Conservation (phyloP, 2,113 vertebrate genomes). For the Mobula birostris region DNA sequence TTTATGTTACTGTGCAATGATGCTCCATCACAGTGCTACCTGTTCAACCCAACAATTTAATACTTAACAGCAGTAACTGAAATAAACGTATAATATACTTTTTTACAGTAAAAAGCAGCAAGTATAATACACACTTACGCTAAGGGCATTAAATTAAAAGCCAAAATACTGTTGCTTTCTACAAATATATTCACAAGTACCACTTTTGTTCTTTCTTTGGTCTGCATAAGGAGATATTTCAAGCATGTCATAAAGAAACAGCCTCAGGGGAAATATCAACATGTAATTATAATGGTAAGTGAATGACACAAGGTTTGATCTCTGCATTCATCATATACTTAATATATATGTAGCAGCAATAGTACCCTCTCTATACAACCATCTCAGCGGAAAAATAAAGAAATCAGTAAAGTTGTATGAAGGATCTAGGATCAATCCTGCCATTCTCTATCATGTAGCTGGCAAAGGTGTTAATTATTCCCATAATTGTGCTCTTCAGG, state of each 20-base stretch:
- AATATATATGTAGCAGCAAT: background rate
- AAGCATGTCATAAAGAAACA: background rate
- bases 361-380: background rate
- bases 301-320: background rate
- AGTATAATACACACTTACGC: background rate
- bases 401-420: background rate
- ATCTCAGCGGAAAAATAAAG: background rate
- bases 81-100: background rate
- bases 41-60: background rate
- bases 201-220: background rate
- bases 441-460: background rate
- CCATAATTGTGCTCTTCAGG: background rate
- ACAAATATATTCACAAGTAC: background rate
- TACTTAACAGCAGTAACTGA: slow-evolving; percentile 1
- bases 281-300: background rate
- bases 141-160: slow-evolving; percentile 13
- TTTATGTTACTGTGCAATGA: background rate
- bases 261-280: background rate
- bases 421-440: background rate
- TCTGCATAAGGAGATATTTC: background rate
- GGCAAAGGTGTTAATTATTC: background rate
- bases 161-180: slow-evolving; percentile 3
- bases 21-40: background rate
- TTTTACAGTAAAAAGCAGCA: slow-evolving; percentile 3
- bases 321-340: too few relatives aligned